These are phyloP conservation scores for Emydocephalus ijimae DNA, from an alignment of 2,113 vertebrate genomes.

Conservation along the genomic window DNA sequence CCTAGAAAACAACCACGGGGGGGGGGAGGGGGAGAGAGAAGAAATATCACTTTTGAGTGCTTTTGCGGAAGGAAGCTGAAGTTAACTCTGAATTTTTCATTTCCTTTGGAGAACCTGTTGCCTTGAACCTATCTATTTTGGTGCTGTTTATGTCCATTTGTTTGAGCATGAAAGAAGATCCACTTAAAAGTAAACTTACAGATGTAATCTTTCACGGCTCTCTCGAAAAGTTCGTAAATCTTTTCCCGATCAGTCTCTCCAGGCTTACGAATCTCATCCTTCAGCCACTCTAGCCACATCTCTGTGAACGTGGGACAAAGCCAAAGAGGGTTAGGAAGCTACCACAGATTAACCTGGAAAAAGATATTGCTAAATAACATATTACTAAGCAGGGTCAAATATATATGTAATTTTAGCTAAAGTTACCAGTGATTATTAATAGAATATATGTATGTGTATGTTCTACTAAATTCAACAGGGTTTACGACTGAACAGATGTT, in stretches of 20 bases:
- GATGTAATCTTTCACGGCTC: slow-evolving; percentile 89
- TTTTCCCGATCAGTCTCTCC: slow-evolving; percentile 79
- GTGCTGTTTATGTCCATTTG: not conserved
- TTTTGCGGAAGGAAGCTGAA: not conserved
- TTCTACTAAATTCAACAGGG: not conserved
- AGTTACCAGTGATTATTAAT: no score
- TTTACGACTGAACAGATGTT: not conserved
- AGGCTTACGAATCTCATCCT: slow-evolving; percentile 89
- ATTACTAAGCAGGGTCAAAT: not conserved
- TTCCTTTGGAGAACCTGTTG: not conserved
- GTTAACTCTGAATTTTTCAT: not conserved
- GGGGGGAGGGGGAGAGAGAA: not conserved
- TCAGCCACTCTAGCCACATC: slow-evolving; percentile 97
- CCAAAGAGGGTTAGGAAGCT: not conserved
- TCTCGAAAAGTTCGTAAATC: slow-evolving; percentile 91
- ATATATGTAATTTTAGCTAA: no score
- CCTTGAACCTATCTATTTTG: not conserved
- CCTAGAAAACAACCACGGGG: slow-evolving; percentile 63
- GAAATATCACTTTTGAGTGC: not conserved
- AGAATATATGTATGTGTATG: no score
- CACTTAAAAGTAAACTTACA: slow-evolving; percentile 75
- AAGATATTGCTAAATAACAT: not conserved
- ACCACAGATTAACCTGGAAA: not conserved
- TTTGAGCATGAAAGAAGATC: accelerated
- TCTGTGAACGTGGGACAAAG: slow-evolving; percentile 63